A percentile compares a stretch with the other conserved stretches of the same genome.
Conservation (phyloP, 2,113 vertebrate genomes). For the Columbina picui region DNA sequence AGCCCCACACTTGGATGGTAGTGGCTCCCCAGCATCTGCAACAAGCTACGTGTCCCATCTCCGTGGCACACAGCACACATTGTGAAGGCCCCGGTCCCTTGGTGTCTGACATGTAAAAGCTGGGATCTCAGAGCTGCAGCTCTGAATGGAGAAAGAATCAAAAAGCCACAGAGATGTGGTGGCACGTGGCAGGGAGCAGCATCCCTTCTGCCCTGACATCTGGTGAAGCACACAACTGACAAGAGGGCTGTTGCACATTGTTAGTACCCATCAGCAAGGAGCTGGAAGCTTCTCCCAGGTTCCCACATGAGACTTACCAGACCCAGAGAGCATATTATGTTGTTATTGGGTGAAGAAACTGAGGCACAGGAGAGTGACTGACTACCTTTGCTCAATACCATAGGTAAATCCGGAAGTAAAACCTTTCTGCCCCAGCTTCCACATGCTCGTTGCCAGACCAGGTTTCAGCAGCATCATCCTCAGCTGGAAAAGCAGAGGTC, state of each 20-base stretch:
- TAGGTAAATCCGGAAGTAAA: neutral
- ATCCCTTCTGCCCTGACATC: neutral
- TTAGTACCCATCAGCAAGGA: neutral
- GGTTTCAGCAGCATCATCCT: neutral
- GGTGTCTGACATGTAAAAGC: neutral
- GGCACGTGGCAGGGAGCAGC: neutral
- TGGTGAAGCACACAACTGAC: neutral
- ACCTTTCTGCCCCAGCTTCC: neutral
- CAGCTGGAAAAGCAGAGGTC: neutral
- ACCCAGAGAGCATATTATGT: neutral
- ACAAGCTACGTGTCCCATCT: neutral
- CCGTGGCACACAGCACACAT: neutral
- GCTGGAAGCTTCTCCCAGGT: neutral
- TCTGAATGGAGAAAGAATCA: neutral
- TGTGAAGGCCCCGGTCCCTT: neutral
- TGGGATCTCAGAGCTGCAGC: neutral
- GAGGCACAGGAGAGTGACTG: neutral
- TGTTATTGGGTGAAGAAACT: neutral
- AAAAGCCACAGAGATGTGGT: neutral
- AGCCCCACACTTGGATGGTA: neutral
- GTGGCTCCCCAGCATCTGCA: neutral
- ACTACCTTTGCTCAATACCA: rapidly evolving
- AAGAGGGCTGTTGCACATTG: neutral
- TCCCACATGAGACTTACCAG: neutral
- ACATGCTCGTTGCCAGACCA: neutral